Evolutionary conservation across 2,888 invertebrate species (phyloP).

Genomic region (Argynnis bischoffii): DNA sequence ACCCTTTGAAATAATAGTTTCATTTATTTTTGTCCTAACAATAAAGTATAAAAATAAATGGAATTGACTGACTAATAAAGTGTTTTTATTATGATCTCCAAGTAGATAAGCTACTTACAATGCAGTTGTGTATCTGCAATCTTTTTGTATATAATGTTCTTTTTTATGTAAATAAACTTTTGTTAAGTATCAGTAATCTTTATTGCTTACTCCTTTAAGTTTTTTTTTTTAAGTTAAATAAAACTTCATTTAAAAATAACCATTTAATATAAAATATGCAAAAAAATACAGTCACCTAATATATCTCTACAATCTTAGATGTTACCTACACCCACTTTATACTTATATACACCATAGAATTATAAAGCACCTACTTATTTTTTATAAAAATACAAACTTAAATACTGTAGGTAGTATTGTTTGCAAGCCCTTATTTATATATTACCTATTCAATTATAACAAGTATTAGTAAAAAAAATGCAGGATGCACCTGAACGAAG

Average conservation of each 20-base stretch:
- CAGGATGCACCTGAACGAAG: no score
- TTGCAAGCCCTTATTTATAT: no score
- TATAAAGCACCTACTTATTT: no score
- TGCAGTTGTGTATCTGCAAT: conserved; percentile 36
- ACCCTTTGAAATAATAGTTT: conserved; percentile 56
- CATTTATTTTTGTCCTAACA: conserved; percentile 77
- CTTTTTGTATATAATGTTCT: conserved; percentile 46
- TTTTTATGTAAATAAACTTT: conserved; percentile 66
- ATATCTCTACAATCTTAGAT: no score
- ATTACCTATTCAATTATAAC: no score
- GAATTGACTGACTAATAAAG: conserved; percentile 59
- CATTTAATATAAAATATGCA: neutral
- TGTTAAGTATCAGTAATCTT: conserved; percentile 34
- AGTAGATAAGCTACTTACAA: conserved; percentile 43
- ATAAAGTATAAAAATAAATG: conserved; percentile 78
- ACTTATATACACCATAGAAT: no score
- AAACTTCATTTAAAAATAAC: neutral
- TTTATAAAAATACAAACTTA: no score
- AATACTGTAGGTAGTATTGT: no score
- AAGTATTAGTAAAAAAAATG: no score
- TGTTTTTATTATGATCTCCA: conserved; percentile 74
- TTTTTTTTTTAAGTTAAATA: neutral
- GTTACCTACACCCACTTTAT: no score
- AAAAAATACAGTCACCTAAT: neutral
- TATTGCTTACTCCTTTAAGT: conserved; percentile 29